Evolutionary conservation across 1,140 invertebrate species (phyloP).

Genomic region (Limonius californicus): DNA sequence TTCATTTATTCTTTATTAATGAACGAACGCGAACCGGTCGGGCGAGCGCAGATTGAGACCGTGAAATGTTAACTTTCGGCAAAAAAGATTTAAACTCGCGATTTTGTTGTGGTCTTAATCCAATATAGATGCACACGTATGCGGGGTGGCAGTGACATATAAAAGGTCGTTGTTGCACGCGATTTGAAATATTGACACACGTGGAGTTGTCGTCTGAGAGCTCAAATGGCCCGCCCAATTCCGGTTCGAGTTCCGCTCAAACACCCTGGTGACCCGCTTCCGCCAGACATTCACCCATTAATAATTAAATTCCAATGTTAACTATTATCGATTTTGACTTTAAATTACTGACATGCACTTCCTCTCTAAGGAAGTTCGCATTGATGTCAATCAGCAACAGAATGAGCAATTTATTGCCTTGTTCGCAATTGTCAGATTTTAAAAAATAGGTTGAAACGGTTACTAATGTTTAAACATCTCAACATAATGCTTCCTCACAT

Average conservation of each 20-base stretch:
- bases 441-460: too few relatives aligned
- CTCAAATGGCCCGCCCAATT: not conserved
- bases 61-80: not conserved
- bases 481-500: too few relatives aligned
- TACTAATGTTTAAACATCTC: too few relatives aligned
- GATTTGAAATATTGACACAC: conserved; percentile 9
- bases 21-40: not conserved
- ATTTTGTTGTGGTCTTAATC: not conserved
- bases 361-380: too few relatives aligned
- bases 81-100: not conserved
- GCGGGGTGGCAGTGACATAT: not conserved
- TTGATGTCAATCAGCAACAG: too few relatives aligned
- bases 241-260: not conserved
- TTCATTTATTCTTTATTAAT: conserved; percentile 1
- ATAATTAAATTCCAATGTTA: not conserved
- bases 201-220: conserved; percentile 7
- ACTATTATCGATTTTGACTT: too few relatives aligned
- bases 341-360: too few relatives aligned
- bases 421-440: too few relatives aligned
- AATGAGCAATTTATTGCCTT: too few relatives aligned
- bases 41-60: not conserved
- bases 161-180: not conserved
- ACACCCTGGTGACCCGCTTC: conserved; percentile 6
- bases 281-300: conserved; percentile 3
- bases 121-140: conserved; percentile 6